Evolutionary conservation across 1,140 invertebrate genomes (phyloP).

Genomic region (Holotrichia oblita): DNA sequence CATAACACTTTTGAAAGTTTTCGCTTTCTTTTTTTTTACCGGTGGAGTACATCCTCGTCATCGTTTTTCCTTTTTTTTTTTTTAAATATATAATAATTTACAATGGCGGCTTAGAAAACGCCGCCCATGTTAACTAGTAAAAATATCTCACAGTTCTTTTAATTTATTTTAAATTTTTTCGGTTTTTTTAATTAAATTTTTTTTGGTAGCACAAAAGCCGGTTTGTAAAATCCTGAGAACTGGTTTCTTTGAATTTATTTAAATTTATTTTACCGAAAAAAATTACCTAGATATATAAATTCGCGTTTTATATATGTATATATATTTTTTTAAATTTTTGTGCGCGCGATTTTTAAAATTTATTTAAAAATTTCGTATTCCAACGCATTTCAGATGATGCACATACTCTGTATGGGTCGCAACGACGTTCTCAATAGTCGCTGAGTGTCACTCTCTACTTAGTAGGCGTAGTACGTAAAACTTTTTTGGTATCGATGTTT

Average conservation of each 20-base stretch:
- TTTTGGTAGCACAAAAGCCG: slow-evolving; percentile 29
- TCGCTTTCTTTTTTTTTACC: slow-evolving; percentile 40
- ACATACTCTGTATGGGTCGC: slow-evolving; percentile 10
- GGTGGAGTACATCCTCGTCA: slow-evolving; percentile 57
- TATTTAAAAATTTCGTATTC: neutral
- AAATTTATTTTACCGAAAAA: neutral
- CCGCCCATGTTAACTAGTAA: slow-evolving; percentile 56
- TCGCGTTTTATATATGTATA: slow-evolving; percentile 3
- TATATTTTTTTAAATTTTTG: slow-evolving; percentile 17
- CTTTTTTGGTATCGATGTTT: slow-evolving; percentile 10
- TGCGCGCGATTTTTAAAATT: slow-evolving; percentile 17
- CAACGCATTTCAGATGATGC: slow-evolving; percentile 12
- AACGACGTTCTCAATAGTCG: neutral
- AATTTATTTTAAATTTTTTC: slow-evolving; percentile 18
- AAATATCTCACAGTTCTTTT: slow-evolving; percentile 60
- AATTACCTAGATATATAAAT: neutral
- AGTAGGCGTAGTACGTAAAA: neutral
- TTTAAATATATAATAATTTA: slow-evolving; percentile 52
- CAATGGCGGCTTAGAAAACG: slow-evolving; percentile 45
- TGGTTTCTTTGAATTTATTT: slow-evolving; percentile 31
- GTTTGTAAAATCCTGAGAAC: slow-evolving; percentile 56
- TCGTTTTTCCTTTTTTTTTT: slow-evolving; percentile 43
- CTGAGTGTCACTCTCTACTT: neutral
- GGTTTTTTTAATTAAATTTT: slow-evolving; percentile 1
- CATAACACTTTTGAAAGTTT: slow-evolving; percentile 49